phyloP scores from a whole-genome alignment of 2,888 invertebrate species.

The Eupeodes latifasciatus region DNA sequence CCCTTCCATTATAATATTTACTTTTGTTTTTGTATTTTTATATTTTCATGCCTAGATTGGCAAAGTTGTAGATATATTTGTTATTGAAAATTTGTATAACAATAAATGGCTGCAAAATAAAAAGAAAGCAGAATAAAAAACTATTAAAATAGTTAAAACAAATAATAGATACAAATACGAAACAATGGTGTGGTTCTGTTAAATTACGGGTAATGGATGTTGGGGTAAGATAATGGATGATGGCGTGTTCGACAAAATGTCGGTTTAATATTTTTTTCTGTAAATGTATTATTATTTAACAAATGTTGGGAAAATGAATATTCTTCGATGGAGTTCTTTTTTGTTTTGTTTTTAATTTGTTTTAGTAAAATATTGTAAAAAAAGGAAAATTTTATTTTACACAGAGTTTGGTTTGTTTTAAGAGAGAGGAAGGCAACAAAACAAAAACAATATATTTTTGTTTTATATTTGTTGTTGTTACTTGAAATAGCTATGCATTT shows the following conservation, averaged over 20 bases:
- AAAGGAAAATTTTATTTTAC: conserved; percentile 23
- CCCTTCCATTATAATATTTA: not conserved
- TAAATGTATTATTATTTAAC: conserved; percentile 19
- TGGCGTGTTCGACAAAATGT: conserved; percentile 48
- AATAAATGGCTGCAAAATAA: conserved; percentile 24
- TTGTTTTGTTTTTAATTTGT: conserved; percentile 27
- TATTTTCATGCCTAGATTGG: conserved; percentile 2
- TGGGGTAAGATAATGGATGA: conserved; percentile 56
- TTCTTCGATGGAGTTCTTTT: conserved; percentile 50
- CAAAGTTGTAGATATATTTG: conserved; percentile 36
- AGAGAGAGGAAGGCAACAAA: not conserved
- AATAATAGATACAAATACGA: conserved; percentile 72
- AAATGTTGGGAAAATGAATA: conserved; percentile 56
- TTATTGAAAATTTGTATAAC: conserved; percentile 51
- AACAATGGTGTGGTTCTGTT: conserved; percentile 54
- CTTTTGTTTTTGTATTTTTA: conserved; percentile 4
- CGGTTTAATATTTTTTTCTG: conserved; percentile 30
- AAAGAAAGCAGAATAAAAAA: conserved; percentile 16
- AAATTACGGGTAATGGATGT: conserved; percentile 72
- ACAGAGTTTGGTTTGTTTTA: not conserved
- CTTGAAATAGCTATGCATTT: conserved; percentile 41
- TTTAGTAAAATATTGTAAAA: conserved; percentile 21
- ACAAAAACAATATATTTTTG: not conserved
- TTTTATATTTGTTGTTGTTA: not conserved
- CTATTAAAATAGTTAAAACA: conserved; percentile 55